phyloP scores from a whole-genome alignment of 2,797 vertebrate species.

The Paguma larvata region DNA sequence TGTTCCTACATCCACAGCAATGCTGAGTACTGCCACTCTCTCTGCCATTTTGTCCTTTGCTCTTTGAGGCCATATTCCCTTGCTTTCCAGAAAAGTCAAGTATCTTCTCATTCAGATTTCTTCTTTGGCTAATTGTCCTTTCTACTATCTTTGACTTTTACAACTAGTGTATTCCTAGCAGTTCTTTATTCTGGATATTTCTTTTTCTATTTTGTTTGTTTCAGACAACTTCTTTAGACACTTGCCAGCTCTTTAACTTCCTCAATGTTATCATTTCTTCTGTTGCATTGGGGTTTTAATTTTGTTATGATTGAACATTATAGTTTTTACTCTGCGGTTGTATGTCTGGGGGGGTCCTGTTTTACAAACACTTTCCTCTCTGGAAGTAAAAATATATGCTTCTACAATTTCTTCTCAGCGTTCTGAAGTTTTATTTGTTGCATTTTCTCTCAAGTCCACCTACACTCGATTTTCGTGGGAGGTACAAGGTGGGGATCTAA shows the following conservation, averaged over 20 bases:
- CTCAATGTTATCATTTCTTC: not conserved
- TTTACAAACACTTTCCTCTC: not conserved
- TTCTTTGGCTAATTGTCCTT: too few relatives aligned
- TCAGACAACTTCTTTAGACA: not conserved
- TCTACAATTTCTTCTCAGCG: not conserved
- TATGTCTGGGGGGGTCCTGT: not conserved
- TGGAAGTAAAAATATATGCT: not conserved
- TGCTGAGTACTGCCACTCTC: too few relatives aligned
- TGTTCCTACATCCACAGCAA: too few relatives aligned
- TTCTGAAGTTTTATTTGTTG: not conserved
- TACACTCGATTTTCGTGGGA: not conserved
- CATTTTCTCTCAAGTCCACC: not conserved
- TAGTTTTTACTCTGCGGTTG: not conserved
- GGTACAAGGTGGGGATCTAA: not conserved
- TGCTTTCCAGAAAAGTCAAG: too few relatives aligned
- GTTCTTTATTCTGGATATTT: not conserved
- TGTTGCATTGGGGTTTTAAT: not conserved
- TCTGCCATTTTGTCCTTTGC: too few relatives aligned
- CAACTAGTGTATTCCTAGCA: not conserved
- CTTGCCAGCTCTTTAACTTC: not conserved
- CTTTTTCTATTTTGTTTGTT: not conserved
- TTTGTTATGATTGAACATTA: not conserved
- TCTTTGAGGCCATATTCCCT: too few relatives aligned
- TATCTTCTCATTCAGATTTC: too few relatives aligned
- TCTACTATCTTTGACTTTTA: too few relatives aligned